Percentiles rank a stretch among this genome's conserved stretches.
phyloP scores from a whole-genome alignment of 2,113 vertebrate genomes.

The Plectropomus leopardus region DNA sequence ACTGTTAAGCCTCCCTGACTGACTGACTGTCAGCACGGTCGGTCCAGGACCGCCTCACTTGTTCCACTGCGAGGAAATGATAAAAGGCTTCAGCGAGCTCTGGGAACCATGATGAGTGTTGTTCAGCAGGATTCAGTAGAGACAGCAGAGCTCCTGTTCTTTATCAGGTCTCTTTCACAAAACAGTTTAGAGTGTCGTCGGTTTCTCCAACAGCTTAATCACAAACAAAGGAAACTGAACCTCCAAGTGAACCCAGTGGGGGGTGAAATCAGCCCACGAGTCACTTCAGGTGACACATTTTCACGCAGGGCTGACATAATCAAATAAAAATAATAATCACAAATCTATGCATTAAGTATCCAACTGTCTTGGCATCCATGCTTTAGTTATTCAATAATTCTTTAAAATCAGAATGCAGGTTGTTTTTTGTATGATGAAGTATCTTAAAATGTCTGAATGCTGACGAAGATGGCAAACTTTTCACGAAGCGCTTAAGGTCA shows the following conservation, averaged over 20 bases:
- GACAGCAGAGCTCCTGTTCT: conserved; percentile 30
- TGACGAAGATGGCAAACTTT: not conserved
- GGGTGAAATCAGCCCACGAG: not conserved
- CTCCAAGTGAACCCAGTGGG: not conserved
- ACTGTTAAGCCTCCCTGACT: conserved; percentile 64
- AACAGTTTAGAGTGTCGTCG: not conserved
- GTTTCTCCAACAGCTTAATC: conserved; percentile 3
- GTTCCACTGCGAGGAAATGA: conserved; percentile 56
- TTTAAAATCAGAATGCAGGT: not conserved
- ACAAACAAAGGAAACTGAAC: not conserved
- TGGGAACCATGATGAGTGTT: conserved; percentile 47
- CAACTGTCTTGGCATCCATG: not conserved
- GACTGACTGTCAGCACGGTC: conserved; percentile 47
- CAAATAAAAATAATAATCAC: not conserved
- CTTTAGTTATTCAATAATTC: no score
- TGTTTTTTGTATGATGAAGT: not conserved
- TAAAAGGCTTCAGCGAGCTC: conserved; percentile 48
- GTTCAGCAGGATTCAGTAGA: conserved; percentile 34
- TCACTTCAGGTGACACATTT: not conserved
- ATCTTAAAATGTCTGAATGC: not conserved
- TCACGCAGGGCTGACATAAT: not conserved
- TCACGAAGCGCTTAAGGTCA: conserved; percentile 36
- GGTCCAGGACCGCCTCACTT: conserved; percentile 52
- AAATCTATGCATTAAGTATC: not conserved
- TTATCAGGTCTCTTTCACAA: conserved; percentile 16